phyloP scores from a whole-genome alignment of 2,888 invertebrate species.

The Chrysina gloriosa region DNA sequence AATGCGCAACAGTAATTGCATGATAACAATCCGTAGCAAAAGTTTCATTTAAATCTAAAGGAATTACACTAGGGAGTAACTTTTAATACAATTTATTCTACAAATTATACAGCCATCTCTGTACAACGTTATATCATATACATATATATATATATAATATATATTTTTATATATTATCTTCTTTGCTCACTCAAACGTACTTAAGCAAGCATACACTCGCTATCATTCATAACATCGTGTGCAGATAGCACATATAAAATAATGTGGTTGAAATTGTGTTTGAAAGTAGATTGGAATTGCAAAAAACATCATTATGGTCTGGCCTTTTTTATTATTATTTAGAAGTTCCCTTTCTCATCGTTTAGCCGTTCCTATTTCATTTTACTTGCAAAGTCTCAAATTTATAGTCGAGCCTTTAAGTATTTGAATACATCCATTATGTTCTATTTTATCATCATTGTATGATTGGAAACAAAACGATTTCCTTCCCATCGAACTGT shows the following conservation, averaged over 20 bases:
- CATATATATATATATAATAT: slow-evolving; percentile 29
- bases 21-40: slow-evolving; percentile 25
- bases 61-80: slow-evolving; percentile 31
- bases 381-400: neutral
- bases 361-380: neutral
- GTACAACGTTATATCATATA: slow-evolving; percentile 54
- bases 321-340: slow-evolving; percentile 11
- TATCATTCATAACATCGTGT: slow-evolving; percentile 50
- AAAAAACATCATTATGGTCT: neutral
- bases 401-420: neutral
- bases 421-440: slow-evolving; percentile 2
- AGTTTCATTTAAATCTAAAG: slow-evolving; percentile 26
- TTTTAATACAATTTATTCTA: slow-evolving; percentile 45
- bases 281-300: slow-evolving; percentile 52
- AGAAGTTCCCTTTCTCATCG: neutral
- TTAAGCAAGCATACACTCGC: slow-evolving; percentile 39
- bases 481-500: no score
- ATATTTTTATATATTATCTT: slow-evolving; percentile 38
- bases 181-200: slow-evolving; percentile 48
- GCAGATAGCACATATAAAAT: slow-evolving; percentile 57
- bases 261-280: slow-evolving; percentile 57
- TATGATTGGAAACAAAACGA: neutral
- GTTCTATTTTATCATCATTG: slow-evolving; percentile 3
- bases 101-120: slow-evolving; percentile 59
- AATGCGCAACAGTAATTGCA: slow-evolving; percentile 8